A percentile compares a stretch with the other conserved stretches of the same genome.
These are phyloP conservation scores for Drosophila pectinifera DNA, from an alignment of 1,140 invertebrate species.

Conservation along the genomic window DNA sequence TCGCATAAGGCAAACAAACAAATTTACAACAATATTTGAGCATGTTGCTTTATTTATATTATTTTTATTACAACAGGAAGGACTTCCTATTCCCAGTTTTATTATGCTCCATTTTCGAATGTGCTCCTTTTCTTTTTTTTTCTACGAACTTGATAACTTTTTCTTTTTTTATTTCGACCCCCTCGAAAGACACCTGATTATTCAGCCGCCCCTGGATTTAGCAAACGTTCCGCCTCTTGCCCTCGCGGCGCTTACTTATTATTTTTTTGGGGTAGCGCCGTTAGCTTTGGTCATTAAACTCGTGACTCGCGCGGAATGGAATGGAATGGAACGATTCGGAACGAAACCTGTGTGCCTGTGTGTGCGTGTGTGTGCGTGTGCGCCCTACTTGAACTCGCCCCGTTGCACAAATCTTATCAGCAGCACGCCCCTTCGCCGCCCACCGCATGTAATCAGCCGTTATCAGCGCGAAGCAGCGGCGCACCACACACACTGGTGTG, in stretches of 20 bases:
- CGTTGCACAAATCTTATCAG: constrained; percentile 79
- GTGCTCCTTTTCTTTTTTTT: too few relatives aligned
- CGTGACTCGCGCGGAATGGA: constrained; percentile 40
- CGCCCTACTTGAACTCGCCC: constrained; percentile 65
- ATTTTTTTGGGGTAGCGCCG: constrained; percentile 43
- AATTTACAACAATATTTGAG: too few relatives aligned
- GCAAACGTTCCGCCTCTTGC: constrained; percentile 13
- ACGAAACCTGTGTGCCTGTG: background rate
- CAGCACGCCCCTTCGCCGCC: constrained; percentile 25
- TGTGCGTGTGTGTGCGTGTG: constrained; percentile 28
- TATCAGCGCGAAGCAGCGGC: constrained; percentile 34
- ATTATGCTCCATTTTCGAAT: too few relatives aligned
- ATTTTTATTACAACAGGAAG: too few relatives aligned
- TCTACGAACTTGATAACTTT: too few relatives aligned
- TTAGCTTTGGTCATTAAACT: constrained; percentile 55
- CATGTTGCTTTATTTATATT: too few relatives aligned
- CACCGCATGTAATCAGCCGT: constrained; percentile 56
- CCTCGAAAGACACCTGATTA: background rate
- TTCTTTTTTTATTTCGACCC: too few relatives aligned
- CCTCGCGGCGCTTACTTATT: constrained; percentile 29
- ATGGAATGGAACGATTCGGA: constrained; percentile 16
- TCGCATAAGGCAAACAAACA: too few relatives aligned
- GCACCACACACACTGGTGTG: constrained; percentile 11
- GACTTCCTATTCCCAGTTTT: too few relatives aligned
- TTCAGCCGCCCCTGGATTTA: background rate